Evolutionary conservation across 2,888 invertebrate species (phyloP).

Genomic region (Xylota sylvarum): DNA sequence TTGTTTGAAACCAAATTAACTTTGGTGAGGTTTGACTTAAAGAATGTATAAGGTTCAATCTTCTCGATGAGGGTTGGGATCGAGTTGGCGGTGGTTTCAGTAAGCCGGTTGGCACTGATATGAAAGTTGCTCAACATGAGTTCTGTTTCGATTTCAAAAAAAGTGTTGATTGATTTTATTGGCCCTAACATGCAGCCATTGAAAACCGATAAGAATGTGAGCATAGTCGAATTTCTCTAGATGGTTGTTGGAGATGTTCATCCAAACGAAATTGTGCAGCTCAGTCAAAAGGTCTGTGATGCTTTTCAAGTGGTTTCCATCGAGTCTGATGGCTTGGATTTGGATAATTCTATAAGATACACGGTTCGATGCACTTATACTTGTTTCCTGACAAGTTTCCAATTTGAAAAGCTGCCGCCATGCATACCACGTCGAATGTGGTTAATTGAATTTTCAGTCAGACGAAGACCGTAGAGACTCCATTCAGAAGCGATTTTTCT

Average conservation of each 20-base stretch:
- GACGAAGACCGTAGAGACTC: conserved; percentile 93
- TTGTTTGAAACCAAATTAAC: conserved; percentile 97
- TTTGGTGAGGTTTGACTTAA: conserved; percentile 94
- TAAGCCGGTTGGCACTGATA: conserved; percentile 94
- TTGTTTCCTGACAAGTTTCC: conserved; percentile 95
- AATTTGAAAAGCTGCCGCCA: conserved; percentile 91
- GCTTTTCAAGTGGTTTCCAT: conserved; percentile 93
- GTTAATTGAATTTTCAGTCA: conserved; percentile 94
- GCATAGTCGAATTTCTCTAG: conserved; percentile 96
- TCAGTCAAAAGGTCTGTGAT: conserved; percentile 93
- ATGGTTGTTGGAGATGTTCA: conserved; percentile 96
- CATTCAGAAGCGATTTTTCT: no score
- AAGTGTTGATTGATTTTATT: conserved; percentile 92
- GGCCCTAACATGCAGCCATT: conserved; percentile 95
- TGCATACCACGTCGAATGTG: conserved; percentile 92
- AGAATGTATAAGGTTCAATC: conserved; percentile 95
- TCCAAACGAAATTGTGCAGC: conserved; percentile 93
- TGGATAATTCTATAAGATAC: conserved; percentile 91
- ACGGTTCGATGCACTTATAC: conserved; percentile 90
- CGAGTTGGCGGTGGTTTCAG: conserved; percentile 90
- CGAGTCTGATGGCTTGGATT: conserved; percentile 93
- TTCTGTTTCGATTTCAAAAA: conserved; percentile 89
- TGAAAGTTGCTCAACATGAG: conserved; percentile 93
- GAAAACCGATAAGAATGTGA: conserved; percentile 92
- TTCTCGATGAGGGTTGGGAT: conserved; percentile 93